Evolutionary conservation across 1,140 invertebrate species (phyloP), one percentile per base, ranked within the genome.

Genomic region (Maniola jurtina): DNA sequence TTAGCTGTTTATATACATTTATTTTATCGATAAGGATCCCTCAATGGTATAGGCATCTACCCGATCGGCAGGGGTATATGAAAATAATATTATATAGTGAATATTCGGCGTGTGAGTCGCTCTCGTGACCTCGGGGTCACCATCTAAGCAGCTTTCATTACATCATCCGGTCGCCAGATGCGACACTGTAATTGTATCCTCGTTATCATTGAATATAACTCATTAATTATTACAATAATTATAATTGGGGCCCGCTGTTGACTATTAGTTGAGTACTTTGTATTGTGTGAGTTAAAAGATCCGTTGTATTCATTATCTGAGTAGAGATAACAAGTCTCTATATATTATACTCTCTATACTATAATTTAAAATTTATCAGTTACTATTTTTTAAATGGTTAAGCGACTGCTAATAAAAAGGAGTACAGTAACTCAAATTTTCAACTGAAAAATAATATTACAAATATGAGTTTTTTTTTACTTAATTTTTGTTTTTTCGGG

Each of bases 201-300:
- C 48, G 48, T 25, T 52, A 52, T 52, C 48, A 52, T 52, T 52
- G 14, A 52, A 52, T 52, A 52, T 52, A 52, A 52, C 48, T 52
- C 48, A 52, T 52, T 52, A 52, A 52, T 52, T 52, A 52, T 52
- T 52, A 52, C 48, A 16, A 25, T 52, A 25, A 52, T 52, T 25
- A 25, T 52, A 52, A 52, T 52, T 52, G 48, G 48, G 48, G 48
- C 48, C 15, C 48, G 38, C 38, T 15, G 45, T 48, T 11, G n/a
- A 6, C 6, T 15, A 42, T 13, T 42, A 42, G 15, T 16, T 25
- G 48, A 11, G 5, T 25, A 52, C 48, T 52, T 52, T 52, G 14
- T 52, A 15, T 25, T 52, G 5, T 48, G 1, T 38, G 38, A 11
- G 42, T 45, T 25, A 16, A 52, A 6, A 15, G 48, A 52, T n/a